These are phyloP conservation scores for Lagria hirta DNA, from an alignment of 2,888 invertebrate genomes.

Conservation along the genomic window DNA sequence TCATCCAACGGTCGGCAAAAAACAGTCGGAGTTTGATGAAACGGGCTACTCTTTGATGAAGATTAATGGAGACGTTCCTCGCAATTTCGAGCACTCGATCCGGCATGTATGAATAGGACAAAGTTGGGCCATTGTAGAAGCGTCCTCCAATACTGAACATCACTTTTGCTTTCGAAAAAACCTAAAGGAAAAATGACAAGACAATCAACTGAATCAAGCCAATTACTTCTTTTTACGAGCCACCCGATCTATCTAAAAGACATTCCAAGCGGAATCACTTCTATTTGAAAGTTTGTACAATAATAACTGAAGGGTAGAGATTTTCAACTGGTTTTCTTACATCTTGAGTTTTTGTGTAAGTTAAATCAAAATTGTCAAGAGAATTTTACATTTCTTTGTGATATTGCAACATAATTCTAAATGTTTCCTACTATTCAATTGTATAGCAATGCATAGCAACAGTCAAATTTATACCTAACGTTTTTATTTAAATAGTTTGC, in stretches of 20 bases:
- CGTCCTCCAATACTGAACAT: conserved; percentile 65
- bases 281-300: too few species aligned
- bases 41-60: conserved; percentile 64
- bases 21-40: conserved; percentile 65
- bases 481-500: too few species aligned
- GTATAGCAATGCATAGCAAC: too few species aligned
- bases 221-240: conserved; percentile 13
- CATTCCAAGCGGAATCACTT: too few species aligned
- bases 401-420: too few species aligned
- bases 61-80: conserved; percentile 67
- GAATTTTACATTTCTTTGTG: too few species aligned
- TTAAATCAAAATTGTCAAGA: too few species aligned
- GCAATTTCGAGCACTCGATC: conserved; percentile 66
- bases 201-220: conserved; percentile 23
- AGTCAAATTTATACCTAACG: too few species aligned
- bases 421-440: too few species aligned
- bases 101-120: conserved; percentile 62
- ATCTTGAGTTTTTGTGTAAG: too few species aligned
- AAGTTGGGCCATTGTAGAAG: conserved; percentile 58
- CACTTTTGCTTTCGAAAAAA: conserved; percentile 66
- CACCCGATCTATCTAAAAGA: conserved; percentile 10
- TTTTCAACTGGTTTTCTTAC: too few species aligned
- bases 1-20: conserved; percentile 70
- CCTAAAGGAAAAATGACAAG: conserved; percentile 51
- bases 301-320: too few species aligned